phyloP scores from a whole-genome alignment of 2,797 vertebrate genomes.

The Cercopithecus petaurista region DNA sequence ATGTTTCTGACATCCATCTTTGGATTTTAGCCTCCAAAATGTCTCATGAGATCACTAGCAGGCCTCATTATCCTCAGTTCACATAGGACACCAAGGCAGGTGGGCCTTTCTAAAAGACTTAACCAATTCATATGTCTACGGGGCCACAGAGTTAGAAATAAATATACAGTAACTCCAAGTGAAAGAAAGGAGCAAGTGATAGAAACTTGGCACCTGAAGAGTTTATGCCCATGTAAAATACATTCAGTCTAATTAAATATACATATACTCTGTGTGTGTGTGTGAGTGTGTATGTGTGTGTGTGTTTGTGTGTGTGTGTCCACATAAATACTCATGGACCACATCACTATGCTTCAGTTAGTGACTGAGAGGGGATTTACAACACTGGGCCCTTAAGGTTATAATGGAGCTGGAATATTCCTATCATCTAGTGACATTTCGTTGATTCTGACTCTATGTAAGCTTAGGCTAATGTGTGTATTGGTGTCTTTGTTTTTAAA shows the following conservation, averaged over 20 bases:
- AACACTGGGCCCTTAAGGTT: too few species aligned
- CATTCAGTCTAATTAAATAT: not conserved
- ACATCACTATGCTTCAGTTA: not conserved
- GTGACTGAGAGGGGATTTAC: not conserved
- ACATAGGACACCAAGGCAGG: not conserved
- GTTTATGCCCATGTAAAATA: not conserved
- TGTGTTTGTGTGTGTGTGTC: accelerated
- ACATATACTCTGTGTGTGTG: accelerated
- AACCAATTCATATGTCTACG: not conserved
- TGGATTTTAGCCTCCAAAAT: not conserved
- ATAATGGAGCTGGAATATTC: not conserved
- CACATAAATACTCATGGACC: not conserved
- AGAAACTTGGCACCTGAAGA: not conserved
- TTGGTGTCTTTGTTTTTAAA: not conserved
- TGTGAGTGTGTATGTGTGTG: accelerated
- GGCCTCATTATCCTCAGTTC: not conserved
- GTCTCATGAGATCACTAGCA: not conserved
- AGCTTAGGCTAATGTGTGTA: not conserved
- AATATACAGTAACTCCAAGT: not conserved
- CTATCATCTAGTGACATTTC: not conserved
- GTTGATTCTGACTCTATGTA: not conserved
- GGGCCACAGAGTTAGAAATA: not conserved
- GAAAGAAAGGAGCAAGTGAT: not conserved
- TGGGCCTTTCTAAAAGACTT: not conserved
- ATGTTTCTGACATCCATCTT: not conserved